Base-by-base conservation (phyloP, 2,113 vertebrate species). In the Clarias batrachus region DNA sequence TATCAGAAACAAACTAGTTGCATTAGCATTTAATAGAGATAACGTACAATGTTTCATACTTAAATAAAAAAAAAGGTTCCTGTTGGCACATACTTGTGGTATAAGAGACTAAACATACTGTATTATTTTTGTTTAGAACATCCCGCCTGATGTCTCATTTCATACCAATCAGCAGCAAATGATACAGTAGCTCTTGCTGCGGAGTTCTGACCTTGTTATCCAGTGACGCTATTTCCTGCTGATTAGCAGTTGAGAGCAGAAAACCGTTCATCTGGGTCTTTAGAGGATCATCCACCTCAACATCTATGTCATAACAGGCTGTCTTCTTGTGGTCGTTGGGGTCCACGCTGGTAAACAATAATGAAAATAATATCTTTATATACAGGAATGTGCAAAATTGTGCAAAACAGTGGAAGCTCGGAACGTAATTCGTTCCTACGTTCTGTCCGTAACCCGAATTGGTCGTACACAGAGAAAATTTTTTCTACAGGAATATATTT, bases 311-410 rank as follows among this genome's bases (percentile, higher is more conserved):
- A 30, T 99, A 99, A 94, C 98, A 99, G 5, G 98, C 98, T 0
- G 98, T 99, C 94, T 99, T 99, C 95, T 99, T 99, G 95, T 99
- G 98, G 93, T 99, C 98, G 0, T 96, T 99, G 41, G 98, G 97
- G 90, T 99, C 98, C 93, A 99, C 98, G 10, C 98, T 99, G 94
- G 74, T 60, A 48, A 81, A 68, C 3, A 23, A 37, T 48, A 48
- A 48, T 48, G 9, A 25, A 33, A 16, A 74, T 14, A 17, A 60
- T 23, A 3, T 30, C 19, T 27, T 41, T 54, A 81, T 2, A 48
- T 8, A 48, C 48, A 8, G 48, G 7, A 48, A 48, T 48, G 48
- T 48, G 48, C 6, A 48, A 48, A 48, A 48, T 33, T 33, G 30
- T 33, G 30, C 30, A 33, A 41, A 41, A 41, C 0, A 41, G 41